Conservation (phyloP, 2,113 vertebrate genomes). For the Acanthisitta chloris region DNA sequence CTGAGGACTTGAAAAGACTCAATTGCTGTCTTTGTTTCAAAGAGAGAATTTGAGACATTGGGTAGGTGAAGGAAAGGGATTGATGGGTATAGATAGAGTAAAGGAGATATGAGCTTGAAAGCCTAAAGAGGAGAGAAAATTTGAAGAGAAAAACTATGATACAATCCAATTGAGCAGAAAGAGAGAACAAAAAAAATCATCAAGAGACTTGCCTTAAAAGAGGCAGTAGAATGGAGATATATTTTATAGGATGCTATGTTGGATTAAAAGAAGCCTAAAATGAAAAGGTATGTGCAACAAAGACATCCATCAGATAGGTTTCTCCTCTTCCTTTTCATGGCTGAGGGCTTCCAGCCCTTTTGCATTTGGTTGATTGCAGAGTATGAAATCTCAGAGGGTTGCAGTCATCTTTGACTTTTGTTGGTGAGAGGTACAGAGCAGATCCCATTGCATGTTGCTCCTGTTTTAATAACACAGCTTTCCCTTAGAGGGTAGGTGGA, state of each 20-base stretch:
- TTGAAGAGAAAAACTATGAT: not conserved
- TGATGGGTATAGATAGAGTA: not conserved
- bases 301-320: not conserved
- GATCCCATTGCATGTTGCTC: not conserved
- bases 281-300: not conserved
- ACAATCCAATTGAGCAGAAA: not conserved
- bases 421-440: not conserved
- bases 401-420: not conserved
- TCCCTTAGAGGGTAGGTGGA: rapidly evolving
- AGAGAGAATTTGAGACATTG: not conserved
- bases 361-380: not conserved
- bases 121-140: not conserved
- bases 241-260: not conserved
- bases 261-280: constrained; percentile 25
- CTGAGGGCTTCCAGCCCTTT: not conserved
- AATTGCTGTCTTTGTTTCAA: not conserved
- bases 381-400: not conserved
- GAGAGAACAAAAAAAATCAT: constrained; percentile 31
- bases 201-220: not conserved
- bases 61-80: not conserved
- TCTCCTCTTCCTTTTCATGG: not conserved
- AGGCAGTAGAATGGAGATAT: not conserved
- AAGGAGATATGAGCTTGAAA: constrained; percentile 1
- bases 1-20: not conserved
- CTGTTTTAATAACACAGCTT: not conserved